Evolutionary conservation across 1,140 invertebrate species (phyloP).

Genomic region (Magallana ariakensis): DNA sequence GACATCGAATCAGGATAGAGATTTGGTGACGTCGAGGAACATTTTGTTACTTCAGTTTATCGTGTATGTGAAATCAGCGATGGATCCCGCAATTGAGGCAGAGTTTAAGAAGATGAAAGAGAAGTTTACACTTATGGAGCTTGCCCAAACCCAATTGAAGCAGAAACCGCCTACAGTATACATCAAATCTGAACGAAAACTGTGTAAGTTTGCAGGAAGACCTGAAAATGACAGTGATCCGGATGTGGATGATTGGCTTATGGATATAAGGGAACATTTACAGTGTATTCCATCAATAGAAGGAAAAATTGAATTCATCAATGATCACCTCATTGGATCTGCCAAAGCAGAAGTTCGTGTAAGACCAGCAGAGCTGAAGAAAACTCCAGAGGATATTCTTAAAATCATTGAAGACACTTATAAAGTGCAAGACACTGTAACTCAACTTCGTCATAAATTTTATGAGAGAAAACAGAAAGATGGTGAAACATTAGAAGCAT

Average conservation of each 20-base stretch:
- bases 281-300: not conserved
- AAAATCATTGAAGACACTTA: slow-evolving; percentile 24
- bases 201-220: too few species aligned
- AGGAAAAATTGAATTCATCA: slow-evolving; percentile 35
- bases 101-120: too few species aligned
- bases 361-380: not conserved
- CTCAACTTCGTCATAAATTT: slow-evolving; percentile 28
- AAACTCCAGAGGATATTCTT: slow-evolving; percentile 34
- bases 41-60: too few species aligned
- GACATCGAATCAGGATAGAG: too few species aligned
- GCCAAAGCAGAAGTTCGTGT: slow-evolving; percentile 30
- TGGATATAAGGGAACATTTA: slow-evolving; percentile 16
- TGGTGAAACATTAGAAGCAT: not conserved
- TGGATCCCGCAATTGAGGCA: too few species aligned
- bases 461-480: slow-evolving; percentile 33
- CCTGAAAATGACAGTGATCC: slow-evolving; percentile 25
- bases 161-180: too few species aligned
- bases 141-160: too few species aligned
- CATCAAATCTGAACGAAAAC: too few species aligned
- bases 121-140: too few species aligned
- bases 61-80: too few species aligned
- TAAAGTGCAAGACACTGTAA: slow-evolving; percentile 17
- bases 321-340: slow-evolving; percentile 4
- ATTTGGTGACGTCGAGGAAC: too few species aligned
- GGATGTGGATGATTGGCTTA: slow-evolving; percentile 18